Conservation (phyloP, 2,113 vertebrate genomes). For the Xiphophorus couchianus region DNA sequence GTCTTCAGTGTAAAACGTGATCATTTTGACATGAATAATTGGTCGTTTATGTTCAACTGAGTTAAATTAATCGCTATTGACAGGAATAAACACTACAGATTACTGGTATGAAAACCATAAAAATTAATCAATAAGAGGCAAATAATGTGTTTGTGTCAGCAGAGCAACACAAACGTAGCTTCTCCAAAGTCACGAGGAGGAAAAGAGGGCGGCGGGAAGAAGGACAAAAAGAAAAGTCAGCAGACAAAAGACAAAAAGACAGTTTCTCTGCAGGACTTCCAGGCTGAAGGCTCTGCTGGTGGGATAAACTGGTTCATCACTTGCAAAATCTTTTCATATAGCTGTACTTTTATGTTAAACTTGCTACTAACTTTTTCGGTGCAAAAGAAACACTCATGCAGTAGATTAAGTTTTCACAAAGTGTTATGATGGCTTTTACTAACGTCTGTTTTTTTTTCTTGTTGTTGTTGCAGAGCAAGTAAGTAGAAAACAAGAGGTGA, state of each 20-base stretch:
- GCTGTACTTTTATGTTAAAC: not conserved
- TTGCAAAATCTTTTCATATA: not conserved
- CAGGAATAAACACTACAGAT: not conserved
- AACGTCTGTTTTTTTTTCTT: not conserved
- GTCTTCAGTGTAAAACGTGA: not conserved
- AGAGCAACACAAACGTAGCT: constrained; percentile 77
- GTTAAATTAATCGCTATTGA: not conserved
- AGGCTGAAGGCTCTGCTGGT: constrained; percentile 83
- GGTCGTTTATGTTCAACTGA: not conserved
- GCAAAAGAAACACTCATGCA: not conserved
- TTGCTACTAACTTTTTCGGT: not conserved
- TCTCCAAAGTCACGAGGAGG: constrained; percentile 84
- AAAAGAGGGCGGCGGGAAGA: constrained; percentile 82
- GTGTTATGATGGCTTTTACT: not conserved
- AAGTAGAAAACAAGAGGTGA: constrained; percentile 87
- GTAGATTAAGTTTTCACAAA: not conserved
- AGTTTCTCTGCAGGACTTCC: constrained; percentile 92
- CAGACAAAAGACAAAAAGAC: constrained; percentile 93
- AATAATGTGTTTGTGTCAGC: constrained; percentile 7
- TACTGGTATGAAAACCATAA: not conserved
- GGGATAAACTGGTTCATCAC: not conserved
- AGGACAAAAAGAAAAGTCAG: constrained; percentile 90
- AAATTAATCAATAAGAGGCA: not conserved
- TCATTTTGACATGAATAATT: not conserved
- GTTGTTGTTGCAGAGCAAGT: constrained; percentile 80